Evolutionary conservation across 2,797 vertebrate species (phyloP).

Genomic region (Tragelaphus oryx): DNA sequence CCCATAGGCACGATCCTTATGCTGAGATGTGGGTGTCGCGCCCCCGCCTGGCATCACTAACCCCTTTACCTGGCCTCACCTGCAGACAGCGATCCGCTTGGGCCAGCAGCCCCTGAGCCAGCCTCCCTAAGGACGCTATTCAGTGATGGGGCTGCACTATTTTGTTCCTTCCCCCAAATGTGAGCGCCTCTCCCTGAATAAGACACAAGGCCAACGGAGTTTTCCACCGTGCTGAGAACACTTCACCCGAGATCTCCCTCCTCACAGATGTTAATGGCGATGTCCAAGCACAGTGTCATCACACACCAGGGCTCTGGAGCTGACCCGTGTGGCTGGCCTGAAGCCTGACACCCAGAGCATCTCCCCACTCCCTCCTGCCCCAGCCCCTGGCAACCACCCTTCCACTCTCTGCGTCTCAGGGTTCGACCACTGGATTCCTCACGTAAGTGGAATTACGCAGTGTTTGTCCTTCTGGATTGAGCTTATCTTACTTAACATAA

Average conservation of each 20-base stretch:
- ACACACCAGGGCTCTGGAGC: neutral
- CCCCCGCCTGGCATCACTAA: neutral
- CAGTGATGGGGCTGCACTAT: neutral
- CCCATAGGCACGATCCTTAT: accelerated
- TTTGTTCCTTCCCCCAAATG: neutral
- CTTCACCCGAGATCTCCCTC: neutral
- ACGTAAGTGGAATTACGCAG: accelerated
- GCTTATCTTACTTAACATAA: neutral
- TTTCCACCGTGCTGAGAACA: neutral
- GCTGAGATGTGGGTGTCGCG: neutral
- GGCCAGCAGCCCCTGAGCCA: neutral
- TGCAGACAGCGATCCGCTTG: neutral
- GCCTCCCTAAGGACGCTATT: neutral
- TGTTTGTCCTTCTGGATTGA: neutral
- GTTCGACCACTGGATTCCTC: too few species aligned
- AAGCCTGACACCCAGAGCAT: too few species aligned
- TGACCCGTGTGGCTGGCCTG: accelerated
- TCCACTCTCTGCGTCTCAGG: neutral
- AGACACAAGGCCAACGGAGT: neutral
- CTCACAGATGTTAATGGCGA: too few species aligned
- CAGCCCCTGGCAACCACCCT: neutral
- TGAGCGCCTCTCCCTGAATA: neutral
- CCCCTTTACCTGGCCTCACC: neutral
- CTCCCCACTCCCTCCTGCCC: too few species aligned
- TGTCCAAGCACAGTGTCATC: neutral